Evolutionary conservation across 2,113 vertebrate species (phyloP), one percentile per base, ranked within the genome.

Genomic region (Pygoscelis antarcticus): DNA sequence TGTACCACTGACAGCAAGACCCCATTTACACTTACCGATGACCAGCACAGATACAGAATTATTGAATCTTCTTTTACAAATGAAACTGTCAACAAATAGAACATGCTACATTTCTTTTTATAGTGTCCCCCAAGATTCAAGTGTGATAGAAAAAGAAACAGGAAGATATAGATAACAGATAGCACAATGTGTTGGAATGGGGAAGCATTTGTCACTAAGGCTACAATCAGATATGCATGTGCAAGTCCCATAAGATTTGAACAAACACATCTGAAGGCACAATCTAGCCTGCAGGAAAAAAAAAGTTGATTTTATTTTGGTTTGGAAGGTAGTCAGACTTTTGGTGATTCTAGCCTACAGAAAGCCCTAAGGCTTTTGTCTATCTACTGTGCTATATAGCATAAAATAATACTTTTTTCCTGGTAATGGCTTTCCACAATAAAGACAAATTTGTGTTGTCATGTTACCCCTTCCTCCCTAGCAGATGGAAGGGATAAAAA

Each of bases 1-100:
- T 66, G 16, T n/a, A 49, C 12, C 65, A n/a, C 36, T 55, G 54
- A 69, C 74, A 92, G 54, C 55, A 66, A 55, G 92, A 81, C 44
- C 51, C 60, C 55, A 70, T 80, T 89, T 95, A 83, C 65, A 36
- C 54, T 79, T 81, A 38, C 15, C 0, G n/a, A 76, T 77, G 89
- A 77, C 40, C 82, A 88, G 52, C 76, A 81, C 11, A 11, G 81
- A 81, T 70, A 70, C 6, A 85, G 30, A 20, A 32, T 62, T 93
- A 90, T 65, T 89, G 77, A 57, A 90, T 87, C 58, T 46, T 76
- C 83, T 89, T 76, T 88, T 61, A 69, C 58, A 92, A 95, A 95
- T 90, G 81, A 66, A 96, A 76, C 49, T 89, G 58, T 34, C 75
- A 91, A 82, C 68, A 89, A 85, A 94, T 19, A 64, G 55, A 81